phyloP scores from a whole-genome alignment of 2,797 vertebrate genomes.

The Epinephelus malabaricus region DNA sequence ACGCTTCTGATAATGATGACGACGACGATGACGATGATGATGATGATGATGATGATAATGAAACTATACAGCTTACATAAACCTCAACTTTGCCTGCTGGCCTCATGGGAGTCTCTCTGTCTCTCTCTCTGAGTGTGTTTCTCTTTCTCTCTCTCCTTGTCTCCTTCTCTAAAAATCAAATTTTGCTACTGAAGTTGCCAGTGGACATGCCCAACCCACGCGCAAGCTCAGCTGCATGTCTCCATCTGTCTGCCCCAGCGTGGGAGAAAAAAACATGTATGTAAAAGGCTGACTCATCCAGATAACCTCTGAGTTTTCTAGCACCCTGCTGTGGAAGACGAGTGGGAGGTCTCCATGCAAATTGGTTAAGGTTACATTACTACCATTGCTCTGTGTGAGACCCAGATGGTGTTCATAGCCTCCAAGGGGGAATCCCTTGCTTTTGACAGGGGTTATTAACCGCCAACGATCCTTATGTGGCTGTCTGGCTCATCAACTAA shows the following conservation, averaged over 20 bases:
- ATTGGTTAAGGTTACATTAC: constrained; percentile 35
- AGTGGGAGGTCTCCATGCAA: constrained; percentile 52
- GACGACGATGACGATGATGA: constrained; percentile 23
- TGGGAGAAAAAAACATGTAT: constrained; percentile 56
- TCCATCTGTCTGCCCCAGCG: constrained; percentile 52
- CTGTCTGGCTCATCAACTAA: constrained; percentile 2
- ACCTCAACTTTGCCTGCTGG: constrained; percentile 51
- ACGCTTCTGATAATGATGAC: constrained; percentile 1
- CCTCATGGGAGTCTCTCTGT: constrained; percentile 22
- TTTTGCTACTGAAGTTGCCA: constrained; percentile 47
- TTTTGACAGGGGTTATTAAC: constrained; percentile 35
- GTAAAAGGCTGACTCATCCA: constrained; percentile 67
- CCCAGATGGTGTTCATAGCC: constrained; percentile 35
- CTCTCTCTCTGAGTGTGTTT: constrained; percentile 5
- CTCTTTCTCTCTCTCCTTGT: constrained; percentile 14
- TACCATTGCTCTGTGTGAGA: constrained; percentile 13
- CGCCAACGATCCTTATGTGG: neutral
- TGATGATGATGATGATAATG: constrained; percentile 50
- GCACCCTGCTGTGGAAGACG: constrained; percentile 39
- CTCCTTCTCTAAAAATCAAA: constrained; percentile 48
- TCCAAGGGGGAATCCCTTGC: constrained; percentile 49
- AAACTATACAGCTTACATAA: constrained; percentile 73
- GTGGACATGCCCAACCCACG: constrained; percentile 49
- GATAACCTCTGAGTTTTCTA: constrained; percentile 56
- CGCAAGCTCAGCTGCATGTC: constrained; percentile 44